Evolutionary conservation across 2,888 invertebrate genomes (phyloP).

Genomic region (Xylota sylvarum): DNA sequence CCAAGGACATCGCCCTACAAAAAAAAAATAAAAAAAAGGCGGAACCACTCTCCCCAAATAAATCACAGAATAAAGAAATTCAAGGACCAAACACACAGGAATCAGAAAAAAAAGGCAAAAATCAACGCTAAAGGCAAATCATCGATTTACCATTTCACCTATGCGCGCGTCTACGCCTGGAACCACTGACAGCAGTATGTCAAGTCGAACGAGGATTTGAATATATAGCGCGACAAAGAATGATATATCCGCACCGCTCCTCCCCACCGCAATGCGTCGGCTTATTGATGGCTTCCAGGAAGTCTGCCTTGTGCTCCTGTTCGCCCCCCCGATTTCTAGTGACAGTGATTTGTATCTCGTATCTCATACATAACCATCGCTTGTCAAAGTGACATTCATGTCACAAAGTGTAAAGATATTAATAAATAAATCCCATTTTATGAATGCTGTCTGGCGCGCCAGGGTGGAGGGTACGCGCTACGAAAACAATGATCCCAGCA

Average conservation of each 20-base stretch:
- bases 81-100: conserved; percentile 3
- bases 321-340: background rate
- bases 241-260: conserved; percentile 31
- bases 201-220: conserved; percentile 50
- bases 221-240: conserved; percentile 45
- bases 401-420: conserved; percentile 63
- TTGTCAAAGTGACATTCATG: conserved; percentile 65
- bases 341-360: conserved; percentile 60
- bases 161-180: background rate
- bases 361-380: conserved; percentile 51
- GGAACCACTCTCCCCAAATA: background rate
- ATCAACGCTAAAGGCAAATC: conserved; percentile 43
- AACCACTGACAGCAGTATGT: conserved; percentile 19
- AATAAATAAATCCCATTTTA: conserved; percentile 61
- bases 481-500: conserved; percentile 16
- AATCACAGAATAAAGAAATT: background rate
- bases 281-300: conserved; percentile 46
- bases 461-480: background rate
- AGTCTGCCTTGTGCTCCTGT: conserved; percentile 1
- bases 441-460: conserved; percentile 38
- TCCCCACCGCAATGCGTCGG: background rate
- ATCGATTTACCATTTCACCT: conserved; percentile 49
- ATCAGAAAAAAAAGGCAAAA: conserved; percentile 16
- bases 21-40: background rate
- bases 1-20: background rate